A percentile compares a stretch with the other conserved stretches of the same genome.
These are phyloP conservation scores for Girardinus metallicus DNA, from an alignment of 2,797 vertebrate species.

Conservation along the genomic window DNA sequence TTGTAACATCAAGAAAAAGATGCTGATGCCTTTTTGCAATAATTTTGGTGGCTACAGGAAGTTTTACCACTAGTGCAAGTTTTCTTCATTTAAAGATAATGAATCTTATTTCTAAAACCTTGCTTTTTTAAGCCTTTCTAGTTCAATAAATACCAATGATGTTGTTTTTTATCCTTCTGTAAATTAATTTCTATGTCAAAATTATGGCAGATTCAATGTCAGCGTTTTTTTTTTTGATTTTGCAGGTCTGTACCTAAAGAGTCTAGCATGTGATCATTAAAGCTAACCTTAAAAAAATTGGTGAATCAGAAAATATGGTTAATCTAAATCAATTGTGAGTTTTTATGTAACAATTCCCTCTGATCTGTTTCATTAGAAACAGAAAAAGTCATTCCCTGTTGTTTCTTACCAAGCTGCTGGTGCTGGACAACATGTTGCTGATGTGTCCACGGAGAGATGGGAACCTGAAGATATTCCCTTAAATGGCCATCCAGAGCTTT, in stretches of 20 bases:
- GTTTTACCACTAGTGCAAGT: background rate
- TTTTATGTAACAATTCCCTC: background rate
- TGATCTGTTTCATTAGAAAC: background rate
- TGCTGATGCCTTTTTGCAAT: background rate
- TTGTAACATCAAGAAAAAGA: background rate
- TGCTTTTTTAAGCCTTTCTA: background rate
- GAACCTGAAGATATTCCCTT: slow-evolving; percentile 73
- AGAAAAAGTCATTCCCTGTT: background rate
- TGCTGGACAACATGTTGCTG: slow-evolving; percentile 75
- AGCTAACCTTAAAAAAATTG: background rate
- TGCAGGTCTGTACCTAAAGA: background rate
- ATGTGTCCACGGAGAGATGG: slow-evolving; percentile 74
- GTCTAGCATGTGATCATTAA: background rate
- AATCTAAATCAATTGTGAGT: background rate
- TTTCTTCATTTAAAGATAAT: background rate
- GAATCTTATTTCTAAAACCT: background rate
- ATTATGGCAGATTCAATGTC: background rate
- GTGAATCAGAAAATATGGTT: background rate
- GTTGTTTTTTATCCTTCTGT: background rate
- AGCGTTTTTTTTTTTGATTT: background rate
- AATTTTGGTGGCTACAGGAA: background rate
- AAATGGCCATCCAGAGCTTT: slow-evolving; percentile 78
- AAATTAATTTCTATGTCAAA: background rate
- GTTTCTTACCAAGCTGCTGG: slow-evolving; percentile 72
- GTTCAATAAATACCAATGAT: background rate